Conservation (phyloP, 2,797 vertebrate genomes). For the Brotula barbata region DNA sequence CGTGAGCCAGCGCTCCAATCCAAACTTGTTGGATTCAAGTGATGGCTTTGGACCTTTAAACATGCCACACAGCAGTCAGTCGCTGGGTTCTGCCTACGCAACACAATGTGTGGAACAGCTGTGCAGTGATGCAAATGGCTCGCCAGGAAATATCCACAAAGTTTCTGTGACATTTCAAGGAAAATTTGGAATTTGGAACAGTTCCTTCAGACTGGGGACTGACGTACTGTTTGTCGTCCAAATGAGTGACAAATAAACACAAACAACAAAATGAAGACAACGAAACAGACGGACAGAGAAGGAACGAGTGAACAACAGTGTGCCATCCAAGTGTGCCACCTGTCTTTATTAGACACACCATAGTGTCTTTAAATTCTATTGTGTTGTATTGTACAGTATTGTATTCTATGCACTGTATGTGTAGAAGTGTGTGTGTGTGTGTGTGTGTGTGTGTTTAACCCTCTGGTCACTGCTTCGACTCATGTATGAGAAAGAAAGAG, state of each 20-base stretch:
- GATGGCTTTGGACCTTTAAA: too few relatives aligned
- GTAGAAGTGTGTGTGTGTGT: conserved; percentile 20
- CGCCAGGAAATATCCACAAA: background rate
- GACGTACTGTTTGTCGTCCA: conserved; percentile 20
- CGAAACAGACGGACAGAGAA: conserved; percentile 53
- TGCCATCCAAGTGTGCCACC: conserved; percentile 35
- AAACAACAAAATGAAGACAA: conserved; percentile 61
- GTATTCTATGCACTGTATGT: conserved; percentile 10
- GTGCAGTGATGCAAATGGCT: background rate
- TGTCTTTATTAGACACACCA: too few relatives aligned
- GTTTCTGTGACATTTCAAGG: background rate
- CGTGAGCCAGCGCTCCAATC: conserved; percentile 9
- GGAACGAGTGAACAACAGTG: conserved; percentile 47
- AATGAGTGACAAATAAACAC: conserved; percentile 47
- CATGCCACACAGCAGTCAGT: too few relatives aligned
- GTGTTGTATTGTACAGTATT: conserved; percentile 5
- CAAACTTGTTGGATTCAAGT: too few relatives aligned
- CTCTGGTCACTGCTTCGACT: conserved; percentile 35
- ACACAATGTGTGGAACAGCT: too few relatives aligned
- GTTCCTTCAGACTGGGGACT: background rate
- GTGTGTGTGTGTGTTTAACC: conserved; percentile 21
- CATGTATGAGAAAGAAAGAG: conserved; percentile 24
- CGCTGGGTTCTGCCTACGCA: too few relatives aligned
- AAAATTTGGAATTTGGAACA: background rate
- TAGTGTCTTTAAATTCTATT: too few relatives aligned